Conservation (phyloP, 2,888 invertebrate species). For the Byasa hedistus region DNA sequence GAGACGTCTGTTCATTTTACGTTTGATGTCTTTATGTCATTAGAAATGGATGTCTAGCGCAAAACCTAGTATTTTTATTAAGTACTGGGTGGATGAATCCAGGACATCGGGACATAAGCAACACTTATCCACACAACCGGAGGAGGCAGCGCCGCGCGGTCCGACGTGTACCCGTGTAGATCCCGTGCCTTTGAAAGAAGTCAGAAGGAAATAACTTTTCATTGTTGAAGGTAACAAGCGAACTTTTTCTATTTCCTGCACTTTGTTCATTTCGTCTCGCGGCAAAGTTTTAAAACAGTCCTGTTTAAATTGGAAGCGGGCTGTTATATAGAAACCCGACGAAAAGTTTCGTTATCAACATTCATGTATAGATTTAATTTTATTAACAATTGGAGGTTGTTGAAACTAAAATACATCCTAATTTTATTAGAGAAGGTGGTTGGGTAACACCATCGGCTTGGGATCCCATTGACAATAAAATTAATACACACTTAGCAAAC, state of each 20-base stretch:
- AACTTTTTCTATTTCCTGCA: conserved; percentile 40
- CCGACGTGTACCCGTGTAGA: conserved; percentile 10
- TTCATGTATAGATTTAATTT: too few relatives aligned
- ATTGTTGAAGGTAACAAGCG: conserved; percentile 31
- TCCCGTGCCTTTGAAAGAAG: conserved; percentile 16
- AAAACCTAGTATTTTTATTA: too few relatives aligned
- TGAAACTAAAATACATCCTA: too few relatives aligned
- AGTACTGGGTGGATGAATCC: too few relatives aligned
- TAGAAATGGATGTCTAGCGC: too few relatives aligned
- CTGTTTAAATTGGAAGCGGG: conserved; percentile 1
- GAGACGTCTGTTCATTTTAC: too few relatives aligned
- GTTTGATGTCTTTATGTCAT: too few relatives aligned
- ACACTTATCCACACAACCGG: conserved; percentile 13
- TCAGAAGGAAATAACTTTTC: conserved; percentile 23
- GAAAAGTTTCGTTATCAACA: background rate
- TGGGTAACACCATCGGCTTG: too few relatives aligned
- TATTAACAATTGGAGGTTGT: too few relatives aligned
- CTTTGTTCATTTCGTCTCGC: conserved; percentile 25
- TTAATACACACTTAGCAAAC: too few relatives aligned
- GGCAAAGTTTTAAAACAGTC: conserved; percentile 20
- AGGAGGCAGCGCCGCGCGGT: conserved; percentile 3
- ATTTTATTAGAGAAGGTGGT: too few relatives aligned
- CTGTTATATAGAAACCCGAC: background rate
- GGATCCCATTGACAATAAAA: too few relatives aligned
- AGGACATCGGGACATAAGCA: background rate